Conservation (phyloP, 1,140 invertebrate genomes). For the Drepana arcuata region DNA sequence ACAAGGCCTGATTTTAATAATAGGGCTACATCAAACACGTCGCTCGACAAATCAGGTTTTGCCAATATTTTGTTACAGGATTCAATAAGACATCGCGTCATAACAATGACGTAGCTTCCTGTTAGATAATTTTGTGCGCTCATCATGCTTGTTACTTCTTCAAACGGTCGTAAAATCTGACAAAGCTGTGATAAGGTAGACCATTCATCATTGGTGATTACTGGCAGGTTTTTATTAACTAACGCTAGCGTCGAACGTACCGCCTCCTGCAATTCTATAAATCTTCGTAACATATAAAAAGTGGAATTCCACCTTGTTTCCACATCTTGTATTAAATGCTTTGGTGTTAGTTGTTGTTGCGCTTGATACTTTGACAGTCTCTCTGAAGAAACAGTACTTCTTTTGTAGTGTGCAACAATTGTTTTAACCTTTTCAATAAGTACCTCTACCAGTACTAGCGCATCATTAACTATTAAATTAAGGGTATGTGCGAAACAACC, state of each 20-base stretch:
- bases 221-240: conserved; percentile 1
- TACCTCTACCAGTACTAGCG: conserved; percentile 4
- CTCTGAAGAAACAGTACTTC: conserved; percentile 8
- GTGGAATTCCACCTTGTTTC: conserved; percentile 9
- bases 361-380: conserved; percentile 10
- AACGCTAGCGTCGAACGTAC: conserved; percentile 1
- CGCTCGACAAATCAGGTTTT: conserved; percentile 4
- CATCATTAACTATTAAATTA: conserved; percentile 26
- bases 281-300: conserved; percentile 9
- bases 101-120: conserved; percentile 5
- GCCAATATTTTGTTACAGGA: conserved; percentile 8
- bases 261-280: conserved; percentile 8
- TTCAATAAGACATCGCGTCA: conserved; percentile 1
- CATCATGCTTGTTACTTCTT: conserved; percentile 9
- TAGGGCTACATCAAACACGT: conserved; percentile 2
- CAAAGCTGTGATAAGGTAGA: conserved; percentile 7
- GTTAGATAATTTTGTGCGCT: conserved; percentile 7
- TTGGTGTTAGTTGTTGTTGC: conserved; percentile 18
- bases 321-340: conserved; percentile 10
- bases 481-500: conserved; percentile 28
- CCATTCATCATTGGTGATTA: conserved; percentile 4
- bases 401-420: conserved; percentile 12
- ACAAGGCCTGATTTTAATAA: conserved; percentile 9
- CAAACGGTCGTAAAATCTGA: conserved; percentile 6
- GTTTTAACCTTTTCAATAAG: conserved; percentile 12